These are phyloP conservation scores for Arrhopalites spinosus DNA, from an alignment of 2,888 invertebrate species.

Conservation along the genomic window DNA sequence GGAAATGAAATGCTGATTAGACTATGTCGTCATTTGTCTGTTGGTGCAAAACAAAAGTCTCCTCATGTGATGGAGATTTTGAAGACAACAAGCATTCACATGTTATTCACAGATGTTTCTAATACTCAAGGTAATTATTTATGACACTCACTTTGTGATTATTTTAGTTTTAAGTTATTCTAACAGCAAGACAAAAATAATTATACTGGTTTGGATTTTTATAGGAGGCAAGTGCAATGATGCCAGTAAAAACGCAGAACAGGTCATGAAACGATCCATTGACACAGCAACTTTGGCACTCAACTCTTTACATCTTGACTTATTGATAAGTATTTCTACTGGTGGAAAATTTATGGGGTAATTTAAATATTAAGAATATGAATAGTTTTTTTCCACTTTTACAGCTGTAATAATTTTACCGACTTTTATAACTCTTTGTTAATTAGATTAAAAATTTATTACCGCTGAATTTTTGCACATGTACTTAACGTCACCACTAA, in stretches of 20 bases:
- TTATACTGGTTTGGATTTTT: no score
- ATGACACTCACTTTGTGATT: background rate
- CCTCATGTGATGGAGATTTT: slow-evolving; percentile 69
- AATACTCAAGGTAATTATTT: slow-evolving; percentile 4
- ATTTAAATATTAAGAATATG: no score
- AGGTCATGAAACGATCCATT: background rate
- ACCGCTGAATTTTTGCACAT: no score
- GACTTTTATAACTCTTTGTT: no score
- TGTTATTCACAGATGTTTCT: slow-evolving; percentile 33
- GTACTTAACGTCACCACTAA: no score
- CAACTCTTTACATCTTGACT: slow-evolving; percentile 15
- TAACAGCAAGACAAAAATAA: no score
- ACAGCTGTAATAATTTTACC: no score
- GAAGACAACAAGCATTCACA: slow-evolving; percentile 73
- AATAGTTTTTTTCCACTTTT: no score
- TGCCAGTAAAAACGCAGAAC: background rate
- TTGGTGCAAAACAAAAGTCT: slow-evolving; percentile 72
- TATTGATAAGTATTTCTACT: slow-evolving; percentile 5
- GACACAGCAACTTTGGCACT: background rate
- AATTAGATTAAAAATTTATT: no score
- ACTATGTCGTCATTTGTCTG: slow-evolving; percentile 78
- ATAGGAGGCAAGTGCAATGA: background rate
- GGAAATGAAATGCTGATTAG: slow-evolving; percentile 83
- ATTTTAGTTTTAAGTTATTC: no score
- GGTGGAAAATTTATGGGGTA: slow-evolving; percentile 27